Base-by-base conservation (phyloP, 2,797 vertebrate genomes). In the Hipposideros larvatus region DNA sequence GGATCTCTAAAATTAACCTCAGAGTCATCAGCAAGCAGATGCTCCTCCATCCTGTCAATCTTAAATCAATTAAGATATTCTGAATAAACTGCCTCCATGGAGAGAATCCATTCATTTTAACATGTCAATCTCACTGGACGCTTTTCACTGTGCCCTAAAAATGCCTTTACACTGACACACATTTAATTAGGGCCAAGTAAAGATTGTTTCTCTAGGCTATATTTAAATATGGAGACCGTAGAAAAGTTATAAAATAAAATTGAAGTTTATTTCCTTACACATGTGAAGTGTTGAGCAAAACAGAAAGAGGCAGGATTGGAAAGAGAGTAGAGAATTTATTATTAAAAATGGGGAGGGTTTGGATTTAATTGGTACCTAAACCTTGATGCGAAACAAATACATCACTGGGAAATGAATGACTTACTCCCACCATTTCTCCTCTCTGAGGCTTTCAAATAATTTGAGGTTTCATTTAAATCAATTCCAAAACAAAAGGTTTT, bases 31-130 rank as follows among this genome's bases (percentile, higher is more conserved):
- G 53, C 24, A 73, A 63, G 53, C 31, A 82, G 53, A 90, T 78
- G 51, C 19, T 94, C 34, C 61, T 85, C 74, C 7, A 1, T 24
- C n/a, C 87, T 95, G 70, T 91, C 95, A 95, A 61, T 83, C 94
- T 96, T 65, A 87, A 92, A 79, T 95, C 87, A 95, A 83, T 95
- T 90, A 92, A 80, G 59, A 85, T 77, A 85, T 92, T 95, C 65
- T 48, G 73, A 95, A 95, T 70, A 78, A 96, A 78, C 61, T 75
- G 16, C 18, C 51, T 90, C 75, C 71, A 59, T 3, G 4, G 75
- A 95, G 68, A 91, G 18, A 96, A 94, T 61, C 21, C 51, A 86
- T 92, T 91, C 74, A 84, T 88, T 91, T 71, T 48, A 73, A n/a
- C n/a, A 22, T 34, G 31, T 90, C 90, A 90, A 0, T 84, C 85